Evolutionary conservation across 2,888 invertebrate species (phyloP), one percentile per base, ranked within the genome.

Genomic region (Xanthia togata): DNA sequence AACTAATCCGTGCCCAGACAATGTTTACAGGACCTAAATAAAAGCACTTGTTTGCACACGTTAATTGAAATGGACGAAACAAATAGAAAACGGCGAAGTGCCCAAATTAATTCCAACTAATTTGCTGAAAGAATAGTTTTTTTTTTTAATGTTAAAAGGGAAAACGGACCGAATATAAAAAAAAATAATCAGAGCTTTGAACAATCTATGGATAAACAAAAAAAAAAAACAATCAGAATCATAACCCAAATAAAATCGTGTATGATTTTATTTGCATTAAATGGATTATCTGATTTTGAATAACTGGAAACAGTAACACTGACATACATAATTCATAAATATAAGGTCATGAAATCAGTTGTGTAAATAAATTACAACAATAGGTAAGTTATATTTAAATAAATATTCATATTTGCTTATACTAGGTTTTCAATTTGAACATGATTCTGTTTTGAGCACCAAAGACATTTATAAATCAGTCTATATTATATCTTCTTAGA

Each of bases 1-100:
- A 5, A 23, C 4, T 59, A 44, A 53, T 69, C 9, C 59, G n/a
- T 26, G 20, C 4, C 20, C 3, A 38, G n/a, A 47, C 20, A 80
- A 63, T 50, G 50, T 81, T 68, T 44, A 68, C 62, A 35, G 20
- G 4, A n/a, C 44, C 23, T 17, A 50, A 68, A 68, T 44, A 81
- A 57, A 63, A 81, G 4, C 11, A 41, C 2, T 50, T 73, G 62
- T 79, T 81, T 74, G 75, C 8, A 41, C 20, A 57, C 9, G 31
- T 63, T 75, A 55, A 74, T 81, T 75, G 14, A 35, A 79, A 68
- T 68, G 26, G 35, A 44, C 41, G 5, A 62, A 79, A 50, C 14
- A 63, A 81, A 74, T 55, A 74, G 6, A 67, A 81, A 62, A 75
- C 14, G 14, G 17, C 47, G 5, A 31, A 59, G 26, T 55, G 50